Conservation (phyloP, 2,797 vertebrate genomes). For the Loriculus beryllinus region DNA sequence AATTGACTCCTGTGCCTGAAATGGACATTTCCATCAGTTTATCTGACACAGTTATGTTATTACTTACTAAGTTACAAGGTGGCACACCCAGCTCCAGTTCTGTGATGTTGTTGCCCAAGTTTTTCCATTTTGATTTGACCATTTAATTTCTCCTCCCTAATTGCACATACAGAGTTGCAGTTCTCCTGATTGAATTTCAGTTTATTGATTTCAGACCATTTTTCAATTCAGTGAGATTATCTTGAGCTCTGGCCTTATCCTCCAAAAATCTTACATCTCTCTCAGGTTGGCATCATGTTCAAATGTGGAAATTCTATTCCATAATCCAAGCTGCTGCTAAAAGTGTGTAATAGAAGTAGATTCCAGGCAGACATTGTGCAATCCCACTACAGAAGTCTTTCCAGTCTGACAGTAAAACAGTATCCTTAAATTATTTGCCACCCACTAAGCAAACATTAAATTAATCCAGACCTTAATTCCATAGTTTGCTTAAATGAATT, state of each 20-base stretch:
- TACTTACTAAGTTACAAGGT: background rate
- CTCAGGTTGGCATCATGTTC: background rate
- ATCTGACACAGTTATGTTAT: background rate
- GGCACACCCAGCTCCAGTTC: background rate
- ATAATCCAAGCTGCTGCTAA: background rate
- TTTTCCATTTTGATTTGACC: background rate
- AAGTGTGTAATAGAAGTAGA: background rate
- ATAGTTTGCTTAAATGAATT: background rate
- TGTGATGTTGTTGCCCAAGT: background rate
- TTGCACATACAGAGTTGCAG: background rate
- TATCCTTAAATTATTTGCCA: background rate
- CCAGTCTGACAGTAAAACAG: constrained; percentile 14
- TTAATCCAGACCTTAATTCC: background rate
- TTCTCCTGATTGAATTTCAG: background rate
- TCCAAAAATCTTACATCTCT: background rate
- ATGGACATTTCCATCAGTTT: background rate
- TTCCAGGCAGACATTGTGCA: background rate
- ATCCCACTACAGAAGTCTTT: background rate
- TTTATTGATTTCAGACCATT: background rate
- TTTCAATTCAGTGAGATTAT: background rate
- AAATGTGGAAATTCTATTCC: constrained; percentile 1
- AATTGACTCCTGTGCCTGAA: background rate
- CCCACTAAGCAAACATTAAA: background rate
- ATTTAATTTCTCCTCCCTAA: background rate
- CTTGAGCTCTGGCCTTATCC: background rate